These are phyloP conservation scores for Parus major DNA, from an alignment of 2,113 vertebrate species.

Conservation along the genomic window DNA sequence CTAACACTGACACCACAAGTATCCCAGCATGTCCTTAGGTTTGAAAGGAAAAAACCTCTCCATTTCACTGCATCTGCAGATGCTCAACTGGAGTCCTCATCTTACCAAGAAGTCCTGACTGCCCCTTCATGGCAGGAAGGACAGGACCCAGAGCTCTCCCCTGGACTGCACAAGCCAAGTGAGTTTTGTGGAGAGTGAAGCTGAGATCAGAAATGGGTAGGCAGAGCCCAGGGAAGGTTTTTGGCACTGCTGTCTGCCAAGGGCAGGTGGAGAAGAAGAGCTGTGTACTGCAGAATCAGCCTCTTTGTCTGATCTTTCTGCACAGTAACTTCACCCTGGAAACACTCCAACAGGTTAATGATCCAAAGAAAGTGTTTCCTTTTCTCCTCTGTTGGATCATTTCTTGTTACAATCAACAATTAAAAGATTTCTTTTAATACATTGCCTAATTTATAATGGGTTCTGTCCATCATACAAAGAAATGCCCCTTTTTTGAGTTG, in stretches of 20 bases:
- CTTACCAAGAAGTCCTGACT: neutral
- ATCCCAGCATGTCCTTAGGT: neutral
- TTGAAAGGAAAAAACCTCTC: neutral
- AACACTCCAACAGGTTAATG: neutral
- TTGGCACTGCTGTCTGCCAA: neutral
- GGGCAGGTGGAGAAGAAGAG: slow-evolving; percentile 25
- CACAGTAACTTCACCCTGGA: neutral
- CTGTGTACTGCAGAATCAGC: neutral
- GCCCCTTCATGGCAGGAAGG: neutral
- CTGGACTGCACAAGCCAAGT: neutral
- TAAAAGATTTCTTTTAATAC: neutral
- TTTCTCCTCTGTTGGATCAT: neutral
- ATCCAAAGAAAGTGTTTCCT: neutral
- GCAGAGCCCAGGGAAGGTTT: neutral
- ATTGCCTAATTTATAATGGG: neutral
- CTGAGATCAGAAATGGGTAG: neutral
- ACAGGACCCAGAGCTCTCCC: neutral
- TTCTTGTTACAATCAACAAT: neutral
- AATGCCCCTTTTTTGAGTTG: neutral
- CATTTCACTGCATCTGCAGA: neutral
- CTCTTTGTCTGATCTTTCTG: neutral
- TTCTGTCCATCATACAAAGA: neutral
- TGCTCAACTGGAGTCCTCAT: neutral
- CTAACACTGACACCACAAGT: slow-evolving; percentile 37
- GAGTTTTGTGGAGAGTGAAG: neutral